Conservation (phyloP, 2,113 vertebrate genomes). For the Salvator merianae region DNA sequence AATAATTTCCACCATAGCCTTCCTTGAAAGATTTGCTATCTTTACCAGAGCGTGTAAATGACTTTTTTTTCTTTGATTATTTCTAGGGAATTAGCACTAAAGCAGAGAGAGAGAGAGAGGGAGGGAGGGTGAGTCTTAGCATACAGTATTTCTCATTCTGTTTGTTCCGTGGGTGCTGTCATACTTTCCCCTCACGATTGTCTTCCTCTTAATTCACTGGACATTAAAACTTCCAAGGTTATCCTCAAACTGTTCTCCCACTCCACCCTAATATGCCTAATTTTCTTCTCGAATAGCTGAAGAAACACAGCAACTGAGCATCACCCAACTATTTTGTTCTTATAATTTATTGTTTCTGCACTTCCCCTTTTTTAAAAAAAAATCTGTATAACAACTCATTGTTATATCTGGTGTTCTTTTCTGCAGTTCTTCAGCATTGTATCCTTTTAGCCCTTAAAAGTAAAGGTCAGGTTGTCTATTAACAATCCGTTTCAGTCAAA, state of each 20-base stretch:
- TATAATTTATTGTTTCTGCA: background rate
- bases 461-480: background rate
- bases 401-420: background rate
- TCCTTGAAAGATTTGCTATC: slow-evolving; percentile 55
- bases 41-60: slow-evolving; percentile 46
- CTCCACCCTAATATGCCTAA: background rate
- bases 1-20: slow-evolving; percentile 58
- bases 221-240: slow-evolving; percentile 18
- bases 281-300: background rate
- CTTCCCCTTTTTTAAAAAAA: background rate
- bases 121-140: too few relatives aligned
- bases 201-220: slow-evolving; percentile 28
- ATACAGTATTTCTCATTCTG: background rate
- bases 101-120: background rate
- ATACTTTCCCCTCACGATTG: slow-evolving; percentile 4
- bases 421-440: background rate
- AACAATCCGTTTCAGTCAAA: background rate
- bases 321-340: background rate
- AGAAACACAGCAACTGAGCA: background rate
- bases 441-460: background rate
- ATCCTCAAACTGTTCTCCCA: slow-evolving; percentile 29
- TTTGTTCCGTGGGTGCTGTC: slow-evolving; percentile 36
- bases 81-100: slow-evolving; percentile 16
- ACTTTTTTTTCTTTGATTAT: slow-evolving; percentile 37
- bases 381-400: background rate